These are phyloP conservation scores for Todiramphus chloris DNA, from an alignment of 2,113 vertebrate genomes.

Conservation along the genomic window DNA sequence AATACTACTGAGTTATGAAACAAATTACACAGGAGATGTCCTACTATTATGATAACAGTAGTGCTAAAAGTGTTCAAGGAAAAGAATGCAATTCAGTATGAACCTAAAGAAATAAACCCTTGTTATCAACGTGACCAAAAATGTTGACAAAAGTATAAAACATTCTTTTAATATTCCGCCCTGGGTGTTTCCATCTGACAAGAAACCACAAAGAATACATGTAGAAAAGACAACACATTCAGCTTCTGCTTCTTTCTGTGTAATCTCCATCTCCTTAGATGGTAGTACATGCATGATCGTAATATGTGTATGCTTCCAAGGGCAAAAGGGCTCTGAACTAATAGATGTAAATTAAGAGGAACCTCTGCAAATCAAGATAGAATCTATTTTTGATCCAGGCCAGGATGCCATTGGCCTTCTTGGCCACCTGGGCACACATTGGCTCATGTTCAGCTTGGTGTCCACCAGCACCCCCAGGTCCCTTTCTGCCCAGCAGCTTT, in stretches of 20 bases:
- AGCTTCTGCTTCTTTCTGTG: not conserved
- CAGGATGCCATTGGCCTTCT: too few species aligned
- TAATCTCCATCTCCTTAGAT: not conserved
- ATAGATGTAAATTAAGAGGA: not conserved
- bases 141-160: not conserved
- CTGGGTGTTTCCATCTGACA: not conserved
- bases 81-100: not conserved
- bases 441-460: too few species aligned
- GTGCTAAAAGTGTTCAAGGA: not conserved
- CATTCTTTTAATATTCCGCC: not conserved
- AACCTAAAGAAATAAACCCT: not conserved
- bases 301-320: not conserved
- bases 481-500: too few species aligned
- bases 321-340: not conserved
- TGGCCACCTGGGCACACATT: too few species aligned
- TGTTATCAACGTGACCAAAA: not conserved
- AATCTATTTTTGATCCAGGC: too few species aligned
- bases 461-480: too few species aligned
- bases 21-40: not conserved
- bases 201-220: not conserved
- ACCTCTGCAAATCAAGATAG: not conserved
- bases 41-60: not conserved
- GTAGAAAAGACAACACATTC: not conserved
- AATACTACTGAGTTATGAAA: not conserved
- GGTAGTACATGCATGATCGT: not conserved